Base-by-base conservation (phyloP, 2,888 invertebrate genomes). In the Gandaritis pyraliata region DNA sequence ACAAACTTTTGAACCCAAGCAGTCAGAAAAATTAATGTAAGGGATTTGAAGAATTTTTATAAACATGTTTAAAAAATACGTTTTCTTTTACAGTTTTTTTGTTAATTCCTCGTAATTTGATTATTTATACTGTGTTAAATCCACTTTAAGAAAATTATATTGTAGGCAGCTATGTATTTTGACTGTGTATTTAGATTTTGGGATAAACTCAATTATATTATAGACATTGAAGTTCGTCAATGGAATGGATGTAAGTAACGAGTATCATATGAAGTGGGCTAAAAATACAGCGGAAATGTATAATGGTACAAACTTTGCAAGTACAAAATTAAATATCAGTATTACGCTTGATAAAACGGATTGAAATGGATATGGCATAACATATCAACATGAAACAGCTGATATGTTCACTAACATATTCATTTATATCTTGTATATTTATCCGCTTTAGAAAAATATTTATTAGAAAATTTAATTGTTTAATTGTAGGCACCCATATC, bases 311-410 rank as follows among this genome's bases (percentile, higher is more conserved):
- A 58, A 46, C 46, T 51, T 57, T 56, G 45, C 50, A 45, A 50
- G 64, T 65, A 65, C 65, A 61, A 63, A 59, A 33, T 33, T 33
- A 7, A 33, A 36, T 46, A 13, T 45, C 59, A 65, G 68, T 65
- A 68, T 65, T 65, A 63, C 7, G 57, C 58, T 57, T 51, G 58
- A 45, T 16, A 43, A 23, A 45, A 51, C 46, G 53, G 57, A 54
- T 49, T 51, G 48, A 43, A 57, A 52, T 54, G 49, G 47, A 55
- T 57, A 53, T 60, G 56, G 39, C 56, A 53, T 46, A 43, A 60
- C 59, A 60, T 60, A 60, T 64, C 59, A 64, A 36, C 10, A 39
- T 15, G 16, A 56, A 60, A 46, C 38, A 48, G 16, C 47, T 43
- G 43, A 45, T 56, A 63, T 56, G 59, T 64, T 59, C 52, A 47